These are phyloP conservation scores for Cephus cinctus DNA, from an alignment of 1,140 invertebrate species.

Conservation along the genomic window DNA sequence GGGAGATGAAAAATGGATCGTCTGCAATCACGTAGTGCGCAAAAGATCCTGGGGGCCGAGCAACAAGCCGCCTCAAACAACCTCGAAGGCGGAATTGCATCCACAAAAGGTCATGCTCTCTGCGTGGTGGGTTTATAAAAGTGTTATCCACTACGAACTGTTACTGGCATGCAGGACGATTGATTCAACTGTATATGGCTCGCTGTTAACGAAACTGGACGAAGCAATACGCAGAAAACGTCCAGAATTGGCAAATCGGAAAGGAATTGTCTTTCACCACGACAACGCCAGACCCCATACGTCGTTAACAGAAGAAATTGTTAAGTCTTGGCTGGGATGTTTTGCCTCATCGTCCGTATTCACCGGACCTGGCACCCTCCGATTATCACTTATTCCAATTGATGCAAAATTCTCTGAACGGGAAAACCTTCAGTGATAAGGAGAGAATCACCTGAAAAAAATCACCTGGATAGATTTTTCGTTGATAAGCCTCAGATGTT, in stretches of 20 bases:
- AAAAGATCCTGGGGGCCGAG: too few species aligned
- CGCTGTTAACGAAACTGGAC: neutral
- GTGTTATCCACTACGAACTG: constrained; percentile 5
- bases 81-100: too few species aligned
- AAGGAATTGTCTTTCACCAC: constrained; percentile 8
- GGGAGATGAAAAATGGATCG: too few species aligned
- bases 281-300: constrained; percentile 10
- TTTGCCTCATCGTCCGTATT: constrained; percentile 21
- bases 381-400: constrained; percentile 29
- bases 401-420: constrained; percentile 19
- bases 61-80: too few species aligned
- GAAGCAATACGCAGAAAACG: neutral
- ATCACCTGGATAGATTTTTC: neutral
- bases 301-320: constrained; percentile 1
- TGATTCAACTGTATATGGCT: neutral
- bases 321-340: constrained; percentile 14
- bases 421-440: neutral
- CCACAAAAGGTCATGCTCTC: too few species aligned
- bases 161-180: neutral
- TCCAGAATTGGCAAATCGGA: neutral
- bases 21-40: too few species aligned
- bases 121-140: neutral
- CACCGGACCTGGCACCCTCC: constrained; percentile 23
- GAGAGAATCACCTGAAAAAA: neutral
- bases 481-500: neutral